Evolutionary conservation across 1,140 invertebrate species (phyloP).

Genomic region (Coptotermes formosanus): DNA sequence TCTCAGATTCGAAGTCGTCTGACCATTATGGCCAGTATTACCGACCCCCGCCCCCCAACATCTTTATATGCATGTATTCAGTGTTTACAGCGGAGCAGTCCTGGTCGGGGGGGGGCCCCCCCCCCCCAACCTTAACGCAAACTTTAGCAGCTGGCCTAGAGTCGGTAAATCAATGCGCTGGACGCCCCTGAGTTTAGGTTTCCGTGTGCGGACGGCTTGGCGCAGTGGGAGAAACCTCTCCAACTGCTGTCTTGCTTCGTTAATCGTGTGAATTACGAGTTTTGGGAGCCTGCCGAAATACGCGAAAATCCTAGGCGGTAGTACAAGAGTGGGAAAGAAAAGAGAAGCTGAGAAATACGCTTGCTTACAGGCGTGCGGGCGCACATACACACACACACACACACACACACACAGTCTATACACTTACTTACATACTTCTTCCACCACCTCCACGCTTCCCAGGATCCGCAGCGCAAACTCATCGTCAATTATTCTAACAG

Average conservation of each 20-base stretch:
- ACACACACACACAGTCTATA: no score
- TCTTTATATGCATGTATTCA: no score
- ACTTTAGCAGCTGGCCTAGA: no score
- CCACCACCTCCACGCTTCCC: not conserved
- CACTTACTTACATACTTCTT: not conserved
- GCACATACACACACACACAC: no score
- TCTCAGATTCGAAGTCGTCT: no score
- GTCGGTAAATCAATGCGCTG: not conserved
- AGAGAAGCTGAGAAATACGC: not conserved
- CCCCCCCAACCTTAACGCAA: no score
- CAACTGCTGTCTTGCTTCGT: not conserved
- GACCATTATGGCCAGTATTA: no score
- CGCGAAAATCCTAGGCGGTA: not conserved
- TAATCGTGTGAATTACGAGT: constrained; percentile 15
- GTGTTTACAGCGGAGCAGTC: no score
- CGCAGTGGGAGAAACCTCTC: not conserved
- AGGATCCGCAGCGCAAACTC: not conserved
- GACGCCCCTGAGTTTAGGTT: not conserved
- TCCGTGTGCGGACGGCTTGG: not conserved
- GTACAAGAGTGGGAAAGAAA: not conserved
- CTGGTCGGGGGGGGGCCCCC: no score
- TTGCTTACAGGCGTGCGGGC: not conserved
- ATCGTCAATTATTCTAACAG: not conserved
- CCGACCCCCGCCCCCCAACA: no score
- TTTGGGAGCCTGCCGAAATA: not conserved